Conservation (phyloP, 2,888 invertebrate species). For the Elmis aenea region DNA sequence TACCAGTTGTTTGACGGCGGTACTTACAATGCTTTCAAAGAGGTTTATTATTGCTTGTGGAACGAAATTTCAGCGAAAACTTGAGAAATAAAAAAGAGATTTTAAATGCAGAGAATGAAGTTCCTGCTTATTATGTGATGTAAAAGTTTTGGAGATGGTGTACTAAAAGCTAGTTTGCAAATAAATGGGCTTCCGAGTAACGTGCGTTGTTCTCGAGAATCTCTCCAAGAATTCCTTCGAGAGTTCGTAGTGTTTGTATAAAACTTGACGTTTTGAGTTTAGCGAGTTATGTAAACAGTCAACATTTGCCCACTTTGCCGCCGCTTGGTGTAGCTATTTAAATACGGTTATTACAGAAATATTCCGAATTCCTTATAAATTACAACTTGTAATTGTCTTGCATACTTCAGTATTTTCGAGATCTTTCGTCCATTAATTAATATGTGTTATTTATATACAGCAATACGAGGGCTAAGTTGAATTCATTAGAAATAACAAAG, state of each 20-base stretch:
- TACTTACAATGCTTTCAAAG: too few relatives aligned
- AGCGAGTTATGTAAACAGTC: constrained; percentile 20
- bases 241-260: constrained; percentile 29
- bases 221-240: constrained; percentile 28
- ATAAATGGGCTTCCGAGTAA: constrained; percentile 35
- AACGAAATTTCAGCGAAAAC: constrained; percentile 18
- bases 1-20: too few relatives aligned
- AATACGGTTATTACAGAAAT: constrained; percentile 3
- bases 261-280: constrained; percentile 27
- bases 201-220: constrained; percentile 30
- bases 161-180: constrained; percentile 36
- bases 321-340: constrained; percentile 9
- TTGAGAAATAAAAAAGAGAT: constrained; percentile 24
- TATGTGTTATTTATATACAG: too few relatives aligned
- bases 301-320: constrained; percentile 18
- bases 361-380: too few relatives aligned
- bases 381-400: too few relatives aligned
- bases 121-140: constrained; percentile 32
- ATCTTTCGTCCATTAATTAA: too few relatives aligned
- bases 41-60: too few relatives aligned
- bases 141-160: constrained; percentile 31
- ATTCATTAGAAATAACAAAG: too few relatives aligned
- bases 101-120: constrained; percentile 31
- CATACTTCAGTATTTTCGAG: too few relatives aligned
- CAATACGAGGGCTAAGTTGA: too few relatives aligned